Evolutionary conservation across 2,797 vertebrate genomes (phyloP).

Genomic region (Diceros bicornis): DNA sequence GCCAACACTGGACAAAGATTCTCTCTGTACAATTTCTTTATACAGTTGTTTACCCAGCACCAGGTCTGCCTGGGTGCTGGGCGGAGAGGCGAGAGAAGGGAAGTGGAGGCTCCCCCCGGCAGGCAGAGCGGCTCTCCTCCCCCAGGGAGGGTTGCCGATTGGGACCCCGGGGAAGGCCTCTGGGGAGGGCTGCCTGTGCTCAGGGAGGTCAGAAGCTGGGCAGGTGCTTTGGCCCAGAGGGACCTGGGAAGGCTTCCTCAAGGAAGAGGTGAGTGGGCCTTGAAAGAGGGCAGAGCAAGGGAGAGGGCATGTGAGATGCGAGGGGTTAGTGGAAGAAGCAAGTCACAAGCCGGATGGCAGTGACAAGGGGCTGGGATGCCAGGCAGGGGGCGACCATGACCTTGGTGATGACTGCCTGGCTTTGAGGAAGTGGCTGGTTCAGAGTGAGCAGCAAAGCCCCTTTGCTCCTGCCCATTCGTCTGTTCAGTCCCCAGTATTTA

Average conservation of each 20-base stretch:
- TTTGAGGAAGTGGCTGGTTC: neutral
- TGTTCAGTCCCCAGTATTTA: fast-evolving
- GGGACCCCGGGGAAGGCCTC: neutral
- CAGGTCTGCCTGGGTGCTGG: no score
- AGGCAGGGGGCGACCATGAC: fast-evolving
- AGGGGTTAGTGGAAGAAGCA: neutral
- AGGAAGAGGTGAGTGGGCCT: neutral
- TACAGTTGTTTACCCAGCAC: fast-evolving
- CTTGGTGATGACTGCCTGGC: neutral
- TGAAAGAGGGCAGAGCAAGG: neutral
- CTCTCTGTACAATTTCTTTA: no score
- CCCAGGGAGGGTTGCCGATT: neutral
- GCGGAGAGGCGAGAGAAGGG: neutral
- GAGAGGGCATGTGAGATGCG: fast-evolving
- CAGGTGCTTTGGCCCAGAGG: neutral
- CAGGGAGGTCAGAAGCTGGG: no score
- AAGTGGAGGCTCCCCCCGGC: neutral
- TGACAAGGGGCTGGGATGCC: neutral
- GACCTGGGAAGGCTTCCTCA: neutral
- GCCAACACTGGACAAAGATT: neutral
- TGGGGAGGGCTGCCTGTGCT: neutral
- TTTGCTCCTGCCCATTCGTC: no score
- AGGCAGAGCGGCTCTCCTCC: neutral
- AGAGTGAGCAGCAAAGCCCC: fast-evolving
- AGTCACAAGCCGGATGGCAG: neutral